Percentiles rank a stretch among this genome's conserved stretches.
phyloP scores from a whole-genome alignment of 2,797 vertebrate genomes.

The Cheirogaleus major region DNA sequence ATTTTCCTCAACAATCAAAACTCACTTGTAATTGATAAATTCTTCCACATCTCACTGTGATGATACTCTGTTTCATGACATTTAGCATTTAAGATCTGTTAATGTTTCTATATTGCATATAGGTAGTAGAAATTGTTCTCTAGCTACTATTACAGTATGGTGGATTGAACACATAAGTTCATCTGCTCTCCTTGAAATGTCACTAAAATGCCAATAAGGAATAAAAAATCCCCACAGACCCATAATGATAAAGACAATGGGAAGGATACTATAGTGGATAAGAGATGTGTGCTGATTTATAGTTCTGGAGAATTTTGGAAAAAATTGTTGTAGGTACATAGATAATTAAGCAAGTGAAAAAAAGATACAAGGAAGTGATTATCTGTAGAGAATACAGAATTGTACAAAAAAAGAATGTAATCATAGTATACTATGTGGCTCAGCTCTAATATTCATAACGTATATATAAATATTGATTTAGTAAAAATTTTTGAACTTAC shows the following conservation, averaged over 20 bases:
- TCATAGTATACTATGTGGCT: not conserved
- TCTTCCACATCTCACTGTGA: not conserved
- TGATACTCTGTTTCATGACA: not conserved
- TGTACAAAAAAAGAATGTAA: not conserved
- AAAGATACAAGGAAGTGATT: not conserved
- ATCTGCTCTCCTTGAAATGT: constrained; percentile 9
- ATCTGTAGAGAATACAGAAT: not conserved
- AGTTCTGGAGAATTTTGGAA: not conserved
- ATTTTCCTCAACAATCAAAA: not conserved
- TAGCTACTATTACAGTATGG: not conserved
- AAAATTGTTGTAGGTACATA: not conserved
- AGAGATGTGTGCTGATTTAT: not conserved
- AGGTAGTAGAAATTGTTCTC: constrained; percentile 30
- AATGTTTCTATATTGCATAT: not conserved
- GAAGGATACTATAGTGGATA: not conserved
- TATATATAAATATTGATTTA: not conserved
- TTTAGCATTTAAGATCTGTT: not conserved
- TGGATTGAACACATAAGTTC: not conserved
- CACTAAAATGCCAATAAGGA: not conserved
- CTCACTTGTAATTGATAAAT: not conserved
- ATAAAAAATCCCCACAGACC: not conserved
- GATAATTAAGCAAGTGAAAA: not conserved
- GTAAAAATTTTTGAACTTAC: not conserved
- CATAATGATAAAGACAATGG: not conserved
- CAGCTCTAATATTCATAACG: not conserved